Conservation (phyloP, 2,888 invertebrate species). For the Parnassius smintheus region DNA sequence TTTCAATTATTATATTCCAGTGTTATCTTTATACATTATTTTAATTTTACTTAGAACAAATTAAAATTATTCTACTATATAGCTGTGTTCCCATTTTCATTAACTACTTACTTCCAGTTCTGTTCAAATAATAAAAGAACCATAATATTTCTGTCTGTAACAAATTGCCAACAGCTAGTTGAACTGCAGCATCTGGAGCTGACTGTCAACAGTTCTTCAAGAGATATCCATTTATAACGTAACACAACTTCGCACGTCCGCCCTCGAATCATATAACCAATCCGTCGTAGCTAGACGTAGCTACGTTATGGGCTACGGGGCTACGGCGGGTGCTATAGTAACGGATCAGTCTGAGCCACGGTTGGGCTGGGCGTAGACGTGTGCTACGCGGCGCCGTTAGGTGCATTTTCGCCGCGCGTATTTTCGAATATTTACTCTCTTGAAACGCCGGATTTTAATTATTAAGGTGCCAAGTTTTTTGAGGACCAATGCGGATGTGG, state of each 20-base stretch:
- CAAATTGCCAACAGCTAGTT: constrained; percentile 9
- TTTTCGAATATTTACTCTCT: constrained; percentile 39
- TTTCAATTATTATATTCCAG: too few relatives aligned
- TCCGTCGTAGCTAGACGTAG: constrained; percentile 43
- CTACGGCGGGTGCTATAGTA: constrained; percentile 74
- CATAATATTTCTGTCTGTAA: constrained; percentile 3
- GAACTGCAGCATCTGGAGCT: constrained; percentile 10
- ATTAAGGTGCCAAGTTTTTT: constrained; percentile 56
- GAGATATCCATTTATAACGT: constrained; percentile 35
- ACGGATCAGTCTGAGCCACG: constrained; percentile 66
- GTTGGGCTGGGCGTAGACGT: constrained; percentile 65
- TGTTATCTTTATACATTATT: too few relatives aligned
- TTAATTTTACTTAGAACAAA: too few relatives aligned
- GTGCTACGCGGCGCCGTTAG: constrained; percentile 46
- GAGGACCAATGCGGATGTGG: constrained; percentile 33
- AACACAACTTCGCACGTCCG: constrained; percentile 49
- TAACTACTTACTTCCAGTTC: too few relatives aligned
- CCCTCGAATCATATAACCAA: constrained; percentile 39
- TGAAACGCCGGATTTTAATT: constrained; percentile 59
- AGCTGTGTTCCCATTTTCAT: too few relatives aligned
- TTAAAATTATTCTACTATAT: too few relatives aligned
- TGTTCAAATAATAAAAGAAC: not conserved
- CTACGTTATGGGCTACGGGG: constrained; percentile 57
- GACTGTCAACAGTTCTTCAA: constrained; percentile 25
- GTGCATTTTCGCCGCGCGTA: constrained; percentile 30